Evolutionary conservation across 2,113 vertebrate species (phyloP), one percentile per base, ranked within the genome.

Genomic region (Motacilla tschutschensis): DNA sequence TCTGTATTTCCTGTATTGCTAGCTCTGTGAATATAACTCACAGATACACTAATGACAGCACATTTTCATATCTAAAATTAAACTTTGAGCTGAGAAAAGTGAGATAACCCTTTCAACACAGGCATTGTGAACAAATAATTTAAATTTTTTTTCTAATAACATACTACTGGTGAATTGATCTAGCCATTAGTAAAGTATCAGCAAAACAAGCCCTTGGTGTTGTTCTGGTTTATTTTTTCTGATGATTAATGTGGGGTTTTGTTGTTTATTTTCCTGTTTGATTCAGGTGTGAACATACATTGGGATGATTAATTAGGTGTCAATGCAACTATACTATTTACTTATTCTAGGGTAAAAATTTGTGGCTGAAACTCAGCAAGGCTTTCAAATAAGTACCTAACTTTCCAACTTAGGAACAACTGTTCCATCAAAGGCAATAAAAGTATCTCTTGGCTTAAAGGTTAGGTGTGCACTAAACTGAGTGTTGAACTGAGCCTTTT

Each of bases 241-340:
- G 66, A 38, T 75, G 66, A 70, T 71, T 53, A 73, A 77, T 92
- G 60, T 74, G 36, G 6, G 12, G 60, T 60, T 48, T 53, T 40
- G 13, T 15, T 46, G 19, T 0, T 19, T 31, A 67, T 70, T 70
- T 38, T 4, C 20, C 6, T 4, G 4, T 82, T 75, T 89, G 48
- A 12, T 67, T 79, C 60, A 83, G 48, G 33, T 85, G 26, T 5
- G 4, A 77, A 55, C 33, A 33, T 87, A 71, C 12, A 10, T 13
- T 50, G 20, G 7, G 29, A 67, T 80, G 76, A 83, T 85, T 92
- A 85, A 90, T 89, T 85, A 79, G 36, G 12, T 88, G 36, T 51
- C 76, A 79, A 6, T 53, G 11, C 16, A 36, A 57, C 51, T 71
- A 51, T 48, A 41, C 14, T 12, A 8, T 73, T 87, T 73, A 57